phyloP scores from a whole-genome alignment of 2,113 vertebrate genomes.

The Vidua macroura region DNA sequence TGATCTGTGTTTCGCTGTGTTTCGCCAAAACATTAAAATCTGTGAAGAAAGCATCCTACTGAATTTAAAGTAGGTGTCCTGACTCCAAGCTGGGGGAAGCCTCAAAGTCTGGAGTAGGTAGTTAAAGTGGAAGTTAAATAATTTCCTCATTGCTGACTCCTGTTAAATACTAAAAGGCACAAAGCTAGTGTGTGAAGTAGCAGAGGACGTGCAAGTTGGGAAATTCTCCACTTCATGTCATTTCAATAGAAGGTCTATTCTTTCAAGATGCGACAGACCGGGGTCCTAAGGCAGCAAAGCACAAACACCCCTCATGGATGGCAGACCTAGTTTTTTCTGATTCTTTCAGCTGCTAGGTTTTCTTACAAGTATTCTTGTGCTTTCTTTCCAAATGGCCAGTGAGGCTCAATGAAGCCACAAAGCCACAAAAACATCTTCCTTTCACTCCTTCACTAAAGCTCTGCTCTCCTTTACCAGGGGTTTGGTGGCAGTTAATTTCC shows the following conservation, averaged over 20 bases:
- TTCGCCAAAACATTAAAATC: slow-evolving; percentile 15
- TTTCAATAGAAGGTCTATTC: not conserved
- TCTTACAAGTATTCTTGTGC: not conserved
- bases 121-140: not conserved
- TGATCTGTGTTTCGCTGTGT: not conserved
- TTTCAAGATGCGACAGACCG: not conserved
- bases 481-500: not conserved
- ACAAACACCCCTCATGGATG: not conserved
- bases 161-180: not conserved
- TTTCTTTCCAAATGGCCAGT: not conserved
- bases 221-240: not conserved
- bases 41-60: not conserved
- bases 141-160: not conserved
- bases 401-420: not conserved
- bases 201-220: not conserved
- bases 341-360: not conserved
- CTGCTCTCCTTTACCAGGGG: not conserved
- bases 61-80: not conserved
- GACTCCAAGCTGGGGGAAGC: not conserved
- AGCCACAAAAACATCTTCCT: not conserved
- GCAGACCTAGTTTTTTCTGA: not conserved
- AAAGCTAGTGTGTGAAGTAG: not conserved
- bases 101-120: not conserved
- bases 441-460: not conserved
- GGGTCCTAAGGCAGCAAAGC: not conserved